Evolutionary conservation across 2,113 vertebrate genomes (phyloP).

Genomic region (Colistium nudipinnis): DNA sequence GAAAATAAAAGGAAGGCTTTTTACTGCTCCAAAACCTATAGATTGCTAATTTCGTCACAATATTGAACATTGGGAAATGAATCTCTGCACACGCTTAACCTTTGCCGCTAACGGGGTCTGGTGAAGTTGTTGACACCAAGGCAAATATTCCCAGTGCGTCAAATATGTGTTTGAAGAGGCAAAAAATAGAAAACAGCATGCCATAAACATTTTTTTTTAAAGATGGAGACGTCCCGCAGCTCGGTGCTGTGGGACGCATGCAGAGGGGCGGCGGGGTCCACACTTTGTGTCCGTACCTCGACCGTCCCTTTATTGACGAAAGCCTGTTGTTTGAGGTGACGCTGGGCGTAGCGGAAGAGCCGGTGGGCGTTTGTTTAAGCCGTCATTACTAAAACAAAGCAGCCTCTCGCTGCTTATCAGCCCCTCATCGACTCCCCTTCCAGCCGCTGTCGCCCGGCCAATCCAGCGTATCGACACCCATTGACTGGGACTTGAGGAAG

Average conservation of each 20-base stretch:
- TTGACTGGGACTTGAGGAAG: slow-evolving; percentile 78
- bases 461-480: slow-evolving; percentile 79
- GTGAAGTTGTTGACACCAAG: slow-evolving; percentile 11
- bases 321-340: slow-evolving; percentile 69
- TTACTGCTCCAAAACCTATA: slow-evolving; percentile 58
- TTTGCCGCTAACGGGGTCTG: slow-evolving; percentile 19
- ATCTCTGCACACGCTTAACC: background rate
- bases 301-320: slow-evolving; percentile 64
- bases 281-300: slow-evolving; percentile 39
- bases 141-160: background rate
- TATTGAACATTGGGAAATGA: slow-evolving; percentile 5
- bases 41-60: slow-evolving; percentile 47
- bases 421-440: slow-evolving; percentile 77
- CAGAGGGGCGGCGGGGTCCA: background rate
- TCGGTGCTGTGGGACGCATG: background rate
- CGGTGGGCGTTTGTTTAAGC: slow-evolving; percentile 73
- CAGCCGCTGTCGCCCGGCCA: slow-evolving; percentile 68
- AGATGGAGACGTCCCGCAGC: background rate
- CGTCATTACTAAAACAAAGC: slow-evolving; percentile 86
- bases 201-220: slow-evolving; percentile 5
- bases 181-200: background rate
- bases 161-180: background rate
- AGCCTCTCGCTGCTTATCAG: slow-evolving; percentile 77
- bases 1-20: slow-evolving; percentile 65
- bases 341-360: slow-evolving; percentile 55